Evolutionary conservation across 2,113 vertebrate genomes (phyloP).

Genomic region (Corydoras maculifer): DNA sequence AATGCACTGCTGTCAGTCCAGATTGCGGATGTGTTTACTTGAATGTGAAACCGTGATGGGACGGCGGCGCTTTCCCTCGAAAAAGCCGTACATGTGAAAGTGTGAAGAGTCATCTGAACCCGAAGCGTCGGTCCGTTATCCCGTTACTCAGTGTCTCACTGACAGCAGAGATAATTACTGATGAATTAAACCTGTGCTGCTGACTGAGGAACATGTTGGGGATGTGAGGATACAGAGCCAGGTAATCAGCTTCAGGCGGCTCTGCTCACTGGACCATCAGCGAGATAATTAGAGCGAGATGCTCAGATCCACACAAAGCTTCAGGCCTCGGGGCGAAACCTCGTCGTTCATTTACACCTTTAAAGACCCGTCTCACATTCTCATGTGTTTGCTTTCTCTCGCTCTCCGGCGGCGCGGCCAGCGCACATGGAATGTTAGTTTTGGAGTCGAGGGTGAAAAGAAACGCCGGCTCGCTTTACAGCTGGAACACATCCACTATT

Average conservation of each 20-base stretch:
- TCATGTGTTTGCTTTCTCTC: conserved; percentile 14
- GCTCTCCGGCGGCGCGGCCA: conserved; percentile 33
- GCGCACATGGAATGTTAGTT: conserved; percentile 58
- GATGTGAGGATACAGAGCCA: conserved; percentile 6
- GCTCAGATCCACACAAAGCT: conserved; percentile 51
- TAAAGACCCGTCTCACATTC: background rate
- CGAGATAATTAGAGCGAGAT: conserved; percentile 61
- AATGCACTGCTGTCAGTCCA: too few species aligned
- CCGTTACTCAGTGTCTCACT: too few species aligned
- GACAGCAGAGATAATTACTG: too few species aligned
- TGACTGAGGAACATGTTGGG: too few species aligned
- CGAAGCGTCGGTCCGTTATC: too few species aligned
- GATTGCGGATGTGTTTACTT: too few species aligned
- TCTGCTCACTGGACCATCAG: conserved; percentile 68
- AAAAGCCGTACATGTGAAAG: too few species aligned
- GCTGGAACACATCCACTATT: conserved; percentile 43
- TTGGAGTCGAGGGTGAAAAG: conserved; percentile 55
- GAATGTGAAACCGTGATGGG: too few species aligned
- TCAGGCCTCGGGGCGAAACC: conserved; percentile 42
- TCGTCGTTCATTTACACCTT: background rate
- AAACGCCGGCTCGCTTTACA: conserved; percentile 44
- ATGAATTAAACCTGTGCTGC: too few species aligned
- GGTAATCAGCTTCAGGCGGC: conserved; percentile 56
- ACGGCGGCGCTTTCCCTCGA: too few species aligned
- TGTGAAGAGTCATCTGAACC: too few species aligned